Conservation (phyloP, 2,113 vertebrate genomes). For the Osmerus mordax region DNA sequence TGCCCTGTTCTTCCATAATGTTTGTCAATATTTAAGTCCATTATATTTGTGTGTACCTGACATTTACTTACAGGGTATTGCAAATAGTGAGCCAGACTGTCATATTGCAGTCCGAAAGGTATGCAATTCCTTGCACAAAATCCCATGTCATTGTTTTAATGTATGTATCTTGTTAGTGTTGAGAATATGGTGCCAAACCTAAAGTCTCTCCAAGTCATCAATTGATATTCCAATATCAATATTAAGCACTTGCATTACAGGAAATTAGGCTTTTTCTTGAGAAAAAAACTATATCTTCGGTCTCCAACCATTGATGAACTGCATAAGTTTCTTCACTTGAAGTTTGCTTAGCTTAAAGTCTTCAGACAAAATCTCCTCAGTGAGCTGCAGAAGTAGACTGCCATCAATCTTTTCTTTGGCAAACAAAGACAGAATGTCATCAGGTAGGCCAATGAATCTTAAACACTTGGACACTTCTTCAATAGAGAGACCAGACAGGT, state of each 20-base stretch:
- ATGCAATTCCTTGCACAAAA: too few species aligned
- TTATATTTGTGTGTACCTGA: too few species aligned
- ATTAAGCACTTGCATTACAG: background rate
- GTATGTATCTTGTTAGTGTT: too few species aligned
- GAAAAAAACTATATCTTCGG: slow-evolving; percentile 85
- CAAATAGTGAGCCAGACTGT: too few species aligned
- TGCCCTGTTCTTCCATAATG: too few species aligned
- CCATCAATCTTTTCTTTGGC: slow-evolving; percentile 95
- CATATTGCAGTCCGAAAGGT: too few species aligned
- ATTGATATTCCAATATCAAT: background rate
- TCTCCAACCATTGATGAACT: slow-evolving; percentile 97
- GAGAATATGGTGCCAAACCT: too few species aligned
- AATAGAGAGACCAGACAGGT: slow-evolving; percentile 86
- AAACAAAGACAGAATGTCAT: slow-evolving; percentile 86
- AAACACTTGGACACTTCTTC: slow-evolving; percentile 93
- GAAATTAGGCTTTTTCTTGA: background rate
- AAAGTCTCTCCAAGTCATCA: too few species aligned
- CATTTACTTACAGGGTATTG: too few species aligned
- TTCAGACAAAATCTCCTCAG: slow-evolving; percentile 93
- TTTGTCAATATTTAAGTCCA: too few species aligned
- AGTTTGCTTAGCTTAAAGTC: slow-evolving; percentile 98
- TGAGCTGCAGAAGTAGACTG: slow-evolving; percentile 92
- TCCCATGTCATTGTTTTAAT: too few species aligned
- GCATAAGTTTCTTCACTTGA: slow-evolving; percentile 96
- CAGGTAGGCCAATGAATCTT: slow-evolving; percentile 90